Base-by-base conservation (phyloP, 2,113 vertebrate genomes). In the Corythaeola cristata region DNA sequence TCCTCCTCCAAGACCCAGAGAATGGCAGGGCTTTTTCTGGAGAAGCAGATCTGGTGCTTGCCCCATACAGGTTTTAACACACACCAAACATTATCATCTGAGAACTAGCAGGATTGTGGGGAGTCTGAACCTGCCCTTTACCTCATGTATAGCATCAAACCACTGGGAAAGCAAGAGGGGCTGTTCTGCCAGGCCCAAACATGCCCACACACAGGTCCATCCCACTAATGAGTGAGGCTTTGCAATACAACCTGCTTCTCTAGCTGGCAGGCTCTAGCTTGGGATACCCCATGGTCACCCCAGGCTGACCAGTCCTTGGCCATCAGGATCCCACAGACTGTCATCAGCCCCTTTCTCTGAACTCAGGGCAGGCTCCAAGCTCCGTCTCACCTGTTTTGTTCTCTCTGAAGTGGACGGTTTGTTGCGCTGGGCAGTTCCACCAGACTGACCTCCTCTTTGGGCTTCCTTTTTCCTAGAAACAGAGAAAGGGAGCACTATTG, bases 401-500 rank as follows among this genome's bases (percentile, higher is more conserved):
- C 79, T 63, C 60, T 55, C 76, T 73, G 94, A 79, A 86, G 49
- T 1, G 0, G 32, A 8, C 0, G 60, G 41, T 55, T 26, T 95
- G 88, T 93, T 96, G 79, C 89, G 88, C 74, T 93, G 94, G 53
- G 14, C 5, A 21, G 53, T 88, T 83, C 90, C 92, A 66, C 92
- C 85, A 67, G 58, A 76, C 32, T 64, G 88, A 47, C 74, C 85
- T 24, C 90, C 96, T 91, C 95, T 91, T 71, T 96, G 96, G 52
- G 91, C 94, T 97, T 98, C 97, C 7, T 87, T 94, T 97, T 97
- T 97, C 68, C 97, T 98, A 96, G 45, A 85, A 74, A 27, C 5
- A 18, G 15, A 85, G 15, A 91, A 92, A 71, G 8, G 2, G 44
- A 94, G 35, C 18, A 23, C 55, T 72, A 6, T 64, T 33, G 45